Evolutionary conservation across 2,797 vertebrate species (phyloP).

Genomic region (Pseudopleuronectes americanus): DNA sequence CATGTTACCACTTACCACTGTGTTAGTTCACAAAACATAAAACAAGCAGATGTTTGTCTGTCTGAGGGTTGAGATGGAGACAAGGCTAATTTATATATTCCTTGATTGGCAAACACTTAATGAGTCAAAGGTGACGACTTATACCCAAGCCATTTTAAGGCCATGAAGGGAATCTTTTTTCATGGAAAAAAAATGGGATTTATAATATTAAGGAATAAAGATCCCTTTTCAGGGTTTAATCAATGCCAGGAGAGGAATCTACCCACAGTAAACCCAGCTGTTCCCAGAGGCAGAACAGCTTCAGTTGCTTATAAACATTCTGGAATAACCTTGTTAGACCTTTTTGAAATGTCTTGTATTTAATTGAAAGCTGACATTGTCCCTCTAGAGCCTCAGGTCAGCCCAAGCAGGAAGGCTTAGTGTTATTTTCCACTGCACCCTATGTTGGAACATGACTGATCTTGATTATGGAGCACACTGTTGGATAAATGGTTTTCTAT

Average conservation of each 20-base stretch:
- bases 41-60: too few relatives aligned
- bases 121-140: too few relatives aligned
- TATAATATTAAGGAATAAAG: not conserved
- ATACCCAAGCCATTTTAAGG: not conserved
- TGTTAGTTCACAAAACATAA: too few relatives aligned
- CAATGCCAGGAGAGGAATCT: not conserved
- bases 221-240: not conserved
- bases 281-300: constrained; percentile 16
- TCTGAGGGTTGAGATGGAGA: too few relatives aligned
- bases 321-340: constrained; percentile 36
- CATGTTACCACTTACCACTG: too few relatives aligned
- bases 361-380: constrained; percentile 54
- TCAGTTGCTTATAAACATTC: constrained; percentile 31
- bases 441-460: constrained; percentile 15
- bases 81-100: too few relatives aligned
- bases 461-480: constrained; percentile 4
- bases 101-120: too few relatives aligned
- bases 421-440: constrained; percentile 31
- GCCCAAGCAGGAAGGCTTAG: constrained; percentile 10
- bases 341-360: constrained; percentile 45
- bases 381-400: constrained; percentile 50
- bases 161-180: not conserved
- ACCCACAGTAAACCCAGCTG: not conserved
- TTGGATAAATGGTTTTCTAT: constrained; percentile 9
- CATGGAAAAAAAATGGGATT: not conserved